These are phyloP conservation scores for Cladopsammia gracilis DNA, from an alignment of 64 coral and sea anemone species.

Conservation along the genomic window DNA sequence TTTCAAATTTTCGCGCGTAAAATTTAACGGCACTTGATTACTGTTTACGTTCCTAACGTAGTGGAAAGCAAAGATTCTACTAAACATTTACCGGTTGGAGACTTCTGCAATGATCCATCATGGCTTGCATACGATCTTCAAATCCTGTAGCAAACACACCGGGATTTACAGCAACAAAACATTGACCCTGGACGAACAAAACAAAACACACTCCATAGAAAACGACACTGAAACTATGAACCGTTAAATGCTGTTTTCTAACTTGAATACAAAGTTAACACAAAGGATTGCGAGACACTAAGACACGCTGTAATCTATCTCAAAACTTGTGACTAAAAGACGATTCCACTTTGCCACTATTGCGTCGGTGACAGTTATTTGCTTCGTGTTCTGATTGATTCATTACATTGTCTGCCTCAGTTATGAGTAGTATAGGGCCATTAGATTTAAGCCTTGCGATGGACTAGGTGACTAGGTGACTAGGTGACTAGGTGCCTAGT, in stretches of 20 bases:
- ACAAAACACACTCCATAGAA: background rate
- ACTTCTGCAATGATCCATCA: conserved; percentile 85
- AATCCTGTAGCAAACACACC: conserved; percentile 82
- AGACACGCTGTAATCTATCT: no score
- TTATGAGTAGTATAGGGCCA: no score
- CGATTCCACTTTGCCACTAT: no score
- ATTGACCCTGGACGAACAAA: conserved; percentile 83
- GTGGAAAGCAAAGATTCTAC: background rate
- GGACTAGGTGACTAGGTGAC: no score
- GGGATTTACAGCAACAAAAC: conserved; percentile 94
- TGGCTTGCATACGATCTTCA: conserved; percentile 90
- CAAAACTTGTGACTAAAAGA: no score
- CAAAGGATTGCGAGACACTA: background rate
- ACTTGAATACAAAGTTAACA: background rate
- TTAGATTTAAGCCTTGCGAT: no score
- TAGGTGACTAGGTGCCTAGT: no score
- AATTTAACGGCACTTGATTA: background rate
- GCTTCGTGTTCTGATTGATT: no score
- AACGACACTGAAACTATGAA: background rate
- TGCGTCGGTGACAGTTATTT: no score
- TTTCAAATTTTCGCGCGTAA: background rate
- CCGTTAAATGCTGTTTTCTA: background rate
- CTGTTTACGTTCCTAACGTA: no score
- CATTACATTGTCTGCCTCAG: no score
- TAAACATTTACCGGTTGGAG: conserved; percentile 81